Evolutionary conservation across 2,113 vertebrate species (phyloP).

Genomic region (Arenaria interpres): DNA sequence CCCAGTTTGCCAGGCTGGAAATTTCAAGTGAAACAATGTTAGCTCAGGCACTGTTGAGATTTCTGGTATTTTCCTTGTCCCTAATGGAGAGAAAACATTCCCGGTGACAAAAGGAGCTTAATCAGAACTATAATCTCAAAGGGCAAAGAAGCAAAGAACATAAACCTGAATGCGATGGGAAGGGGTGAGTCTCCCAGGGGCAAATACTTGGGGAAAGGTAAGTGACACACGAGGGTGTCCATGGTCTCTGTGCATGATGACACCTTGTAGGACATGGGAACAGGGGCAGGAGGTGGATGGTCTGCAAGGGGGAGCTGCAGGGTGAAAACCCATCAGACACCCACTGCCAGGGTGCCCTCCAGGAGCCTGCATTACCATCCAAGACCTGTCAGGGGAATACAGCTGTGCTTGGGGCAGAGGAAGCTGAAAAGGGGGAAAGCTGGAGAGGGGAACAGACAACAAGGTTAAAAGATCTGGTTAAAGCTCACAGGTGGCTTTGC

Average conservation of each 20-base stretch:
- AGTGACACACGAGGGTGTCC: background rate
- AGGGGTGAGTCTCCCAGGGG: background rate
- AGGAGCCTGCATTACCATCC: background rate
- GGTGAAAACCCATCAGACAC: background rate
- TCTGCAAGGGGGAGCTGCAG: background rate
- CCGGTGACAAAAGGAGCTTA: background rate
- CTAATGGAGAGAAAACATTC: background rate
- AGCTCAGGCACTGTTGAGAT: background rate
- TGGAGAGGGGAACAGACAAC: fast-evolving
- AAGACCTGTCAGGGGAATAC: background rate
- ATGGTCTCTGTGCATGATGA: background rate
- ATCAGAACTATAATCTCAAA: background rate
- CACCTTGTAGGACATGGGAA: background rate
- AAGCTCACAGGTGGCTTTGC: background rate
- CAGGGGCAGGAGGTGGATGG: background rate
- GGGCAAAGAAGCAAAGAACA: background rate
- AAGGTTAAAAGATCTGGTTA: background rate
- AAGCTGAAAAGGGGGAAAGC: background rate
- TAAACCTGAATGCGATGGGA: background rate
- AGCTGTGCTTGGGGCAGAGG: background rate
- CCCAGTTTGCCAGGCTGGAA: background rate
- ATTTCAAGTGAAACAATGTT: background rate
- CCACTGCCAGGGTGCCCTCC: fast-evolving
- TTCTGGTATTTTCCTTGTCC: background rate
- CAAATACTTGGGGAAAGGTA: background rate